These are phyloP conservation scores for Pediacus dermestoides DNA, from an alignment of 2,888 invertebrate species.

Conservation along the genomic window DNA sequence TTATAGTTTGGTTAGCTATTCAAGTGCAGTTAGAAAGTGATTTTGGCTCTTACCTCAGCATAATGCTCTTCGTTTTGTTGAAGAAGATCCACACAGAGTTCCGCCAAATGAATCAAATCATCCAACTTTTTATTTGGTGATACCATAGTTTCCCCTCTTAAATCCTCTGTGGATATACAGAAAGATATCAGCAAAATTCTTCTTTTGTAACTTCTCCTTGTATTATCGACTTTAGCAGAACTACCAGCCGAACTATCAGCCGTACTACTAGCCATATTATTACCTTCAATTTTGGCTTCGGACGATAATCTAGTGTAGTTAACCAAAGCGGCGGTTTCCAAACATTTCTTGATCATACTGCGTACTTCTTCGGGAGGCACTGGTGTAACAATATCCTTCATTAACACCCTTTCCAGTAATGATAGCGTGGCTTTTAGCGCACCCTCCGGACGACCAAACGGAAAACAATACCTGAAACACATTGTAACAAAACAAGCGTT, in stretches of 20 bases:
- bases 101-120: constrained; percentile 94
- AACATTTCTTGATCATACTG: constrained; percentile 91
- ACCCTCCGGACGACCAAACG: constrained; percentile 98
- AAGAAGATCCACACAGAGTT: constrained; percentile 95
- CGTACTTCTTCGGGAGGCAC: constrained; percentile 95
- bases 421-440: constrained; percentile 95
- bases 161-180: constrained; percentile 66
- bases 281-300: constrained; percentile 97
- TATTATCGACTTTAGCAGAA: too few relatives aligned
- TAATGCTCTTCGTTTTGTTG: constrained; percentile 99
- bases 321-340: constrained; percentile 95
- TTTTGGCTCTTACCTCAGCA: constrained; percentile 90
- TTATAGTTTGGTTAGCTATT: too few relatives aligned
- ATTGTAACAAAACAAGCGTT: too few relatives aligned
- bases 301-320: constrained; percentile 95
- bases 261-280: too few relatives aligned
- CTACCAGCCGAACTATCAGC: too few relatives aligned
- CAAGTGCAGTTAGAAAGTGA: too few relatives aligned
- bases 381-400: constrained; percentile 98
- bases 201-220: too few relatives aligned
- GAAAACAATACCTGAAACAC: constrained; percentile 82
- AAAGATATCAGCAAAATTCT: too few relatives aligned
- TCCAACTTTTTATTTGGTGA: constrained; percentile 89
- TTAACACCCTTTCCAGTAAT: constrained; percentile 90
- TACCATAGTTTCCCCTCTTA: constrained; percentile 77